Conservation (phyloP, 2,797 vertebrate genomes). For the Rhinogobio ventralis region DNA sequence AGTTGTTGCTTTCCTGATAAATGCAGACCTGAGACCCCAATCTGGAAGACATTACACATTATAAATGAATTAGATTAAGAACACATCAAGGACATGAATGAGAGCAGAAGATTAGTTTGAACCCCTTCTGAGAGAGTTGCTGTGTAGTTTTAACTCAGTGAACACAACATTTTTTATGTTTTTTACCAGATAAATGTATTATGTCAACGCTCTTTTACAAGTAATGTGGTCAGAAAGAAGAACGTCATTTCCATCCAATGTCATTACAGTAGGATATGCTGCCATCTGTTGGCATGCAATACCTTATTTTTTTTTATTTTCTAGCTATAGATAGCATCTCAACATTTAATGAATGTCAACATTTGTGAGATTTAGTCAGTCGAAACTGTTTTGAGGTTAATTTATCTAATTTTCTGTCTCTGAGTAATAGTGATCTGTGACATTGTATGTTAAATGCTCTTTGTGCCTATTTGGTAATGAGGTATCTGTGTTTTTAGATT, state of each 20-base stretch:
- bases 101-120: background rate
- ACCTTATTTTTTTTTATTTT: background rate
- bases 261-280: slow-evolving; percentile 23
- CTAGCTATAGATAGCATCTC: background rate
- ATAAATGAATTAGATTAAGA: background rate
- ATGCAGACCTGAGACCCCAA: background rate
- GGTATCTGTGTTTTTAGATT: too few species aligned
- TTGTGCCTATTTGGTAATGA: too few species aligned
- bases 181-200: background rate
- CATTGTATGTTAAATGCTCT: too few species aligned
- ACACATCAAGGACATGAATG: background rate
- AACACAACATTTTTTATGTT: background rate
- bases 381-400: background rate
- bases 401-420: too few species aligned
- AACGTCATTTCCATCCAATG: background rate
- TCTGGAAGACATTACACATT: background rate
- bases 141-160: background rate
- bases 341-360: background rate
- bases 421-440: too few species aligned
- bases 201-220: background rate
- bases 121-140: background rate
- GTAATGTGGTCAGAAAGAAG: background rate
- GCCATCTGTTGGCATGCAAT: slow-evolving; percentile 29
- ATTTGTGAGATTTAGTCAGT: background rate
- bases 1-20: background rate